These are phyloP conservation scores for Sapayoa aenigma DNA, from an alignment of 2,113 vertebrate genomes.

Conservation along the genomic window DNA sequence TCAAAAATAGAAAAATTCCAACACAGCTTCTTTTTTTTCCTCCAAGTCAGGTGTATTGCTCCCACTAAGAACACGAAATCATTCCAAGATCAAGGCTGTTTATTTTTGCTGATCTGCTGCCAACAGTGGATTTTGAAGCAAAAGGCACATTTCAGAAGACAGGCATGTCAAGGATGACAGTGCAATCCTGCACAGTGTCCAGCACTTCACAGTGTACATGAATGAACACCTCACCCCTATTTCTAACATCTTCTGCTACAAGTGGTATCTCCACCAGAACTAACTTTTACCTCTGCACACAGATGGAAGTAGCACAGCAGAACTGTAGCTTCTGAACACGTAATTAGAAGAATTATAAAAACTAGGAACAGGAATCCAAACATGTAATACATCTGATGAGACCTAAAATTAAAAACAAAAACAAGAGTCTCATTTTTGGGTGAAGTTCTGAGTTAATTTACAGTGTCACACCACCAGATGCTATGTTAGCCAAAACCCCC, in stretches of 20 bases:
- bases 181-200: neutral
- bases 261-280: neutral
- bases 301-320: constrained; percentile 92
- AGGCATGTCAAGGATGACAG: neutral
- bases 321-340: constrained; percentile 88
- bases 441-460: neutral
- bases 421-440: neutral
- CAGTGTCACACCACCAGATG: neutral
- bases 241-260: neutral
- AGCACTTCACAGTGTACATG: neutral
- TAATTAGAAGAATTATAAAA: constrained; percentile 91
- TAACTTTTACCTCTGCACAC: constrained; percentile 83
- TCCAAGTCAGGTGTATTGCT: neutral
- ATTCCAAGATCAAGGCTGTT: neutral
- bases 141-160: neutral
- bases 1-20: neutral
- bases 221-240: neutral
- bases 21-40: neutral
- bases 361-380: constrained; percentile 91
- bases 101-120: neutral
- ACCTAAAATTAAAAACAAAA: constrained; percentile 75
- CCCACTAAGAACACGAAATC: neutral
- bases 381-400: constrained; percentile 94
- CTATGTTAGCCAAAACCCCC: neutral
- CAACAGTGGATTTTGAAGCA: neutral